Base-by-base conservation (phyloP, 2,888 invertebrate genomes). In the Drepanosiphum platanoidis region DNA sequence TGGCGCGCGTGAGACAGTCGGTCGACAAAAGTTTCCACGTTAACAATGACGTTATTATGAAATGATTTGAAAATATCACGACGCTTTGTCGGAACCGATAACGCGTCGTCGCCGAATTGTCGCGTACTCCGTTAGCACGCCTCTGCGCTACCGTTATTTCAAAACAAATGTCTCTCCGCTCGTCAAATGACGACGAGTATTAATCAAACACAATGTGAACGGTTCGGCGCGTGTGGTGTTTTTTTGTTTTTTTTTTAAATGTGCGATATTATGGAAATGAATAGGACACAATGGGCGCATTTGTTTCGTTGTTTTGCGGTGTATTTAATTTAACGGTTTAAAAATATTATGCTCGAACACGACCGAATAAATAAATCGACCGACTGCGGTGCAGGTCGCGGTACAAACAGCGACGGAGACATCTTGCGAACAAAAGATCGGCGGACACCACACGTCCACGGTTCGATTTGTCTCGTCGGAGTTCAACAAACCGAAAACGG, bases 401-500 rank as follows among this genome's bases (percentile, higher is more conserved):
- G 68, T 32, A n/a, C n/a, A n/a, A 22, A 39, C 11, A 30, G 30
- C 39, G 64, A 64, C 34, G 3, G 58, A 18, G 30, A 36, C n/a
- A n/a, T 30, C 22, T 34, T 34, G 39, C 13, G 30, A 7, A 30
- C 39, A 15, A 42, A 39, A 78, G 11, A 30, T 36, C 34, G 36
- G 36, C 68, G 32, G 36, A 68, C 18, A 22, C 5, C 68, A 8
- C n/a, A 68, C 68, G 22, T 27, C 42, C 32, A 42, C 27, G 18
- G 27, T 58, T 36, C 5, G 15, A 58, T 52, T 58, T 27, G 61
- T 42, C 30, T n/a, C n/a, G n/a, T 66, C n/a, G 3, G 32, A 68
- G 68, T 80, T 80, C 46, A 52, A 80, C 27, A 70, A 70, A 70
- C 70, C 3, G 15, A 32, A 70, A 70, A 70, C 70, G 3, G 15